Percentiles rank a stretch among this genome's conserved stretches.
phyloP scores from a whole-genome alignment of 1,140 invertebrate species.

The Saccostrea glomerata region DNA sequence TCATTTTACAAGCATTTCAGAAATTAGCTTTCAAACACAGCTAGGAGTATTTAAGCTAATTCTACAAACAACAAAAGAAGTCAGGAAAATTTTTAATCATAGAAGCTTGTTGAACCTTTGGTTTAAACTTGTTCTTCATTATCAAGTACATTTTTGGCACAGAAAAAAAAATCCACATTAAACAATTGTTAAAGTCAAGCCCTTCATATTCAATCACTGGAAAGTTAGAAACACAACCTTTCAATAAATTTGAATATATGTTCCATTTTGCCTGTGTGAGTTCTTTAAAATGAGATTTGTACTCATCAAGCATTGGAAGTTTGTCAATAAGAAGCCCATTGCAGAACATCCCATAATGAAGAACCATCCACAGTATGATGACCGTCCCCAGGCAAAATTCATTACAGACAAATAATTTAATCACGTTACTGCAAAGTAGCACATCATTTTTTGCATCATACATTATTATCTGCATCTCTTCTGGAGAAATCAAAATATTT shows the following conservation, averaged over 20 bases:
- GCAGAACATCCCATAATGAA: background rate
- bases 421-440: background rate
- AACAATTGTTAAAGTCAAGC: background rate
- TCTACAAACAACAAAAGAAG: too few species aligned
- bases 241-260: background rate
- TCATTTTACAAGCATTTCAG: too few species aligned
- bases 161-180: too few species aligned
- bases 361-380: slow-evolving; percentile 8
- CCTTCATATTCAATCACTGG: background rate
- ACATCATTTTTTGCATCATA: slow-evolving; percentile 34
- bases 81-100: too few species aligned
- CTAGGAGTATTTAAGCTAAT: too few species aligned
- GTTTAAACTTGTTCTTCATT: too few species aligned
- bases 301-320: background rate
- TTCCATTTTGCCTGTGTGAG: background rate
- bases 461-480: background rate
- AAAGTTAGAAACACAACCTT: background rate
- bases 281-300: background rate
- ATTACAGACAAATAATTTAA: background rate
- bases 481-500: slow-evolving; percentile 26
- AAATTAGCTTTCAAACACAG: too few species aligned
- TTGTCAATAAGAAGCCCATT: background rate
- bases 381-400: background rate
- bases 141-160: too few species aligned
- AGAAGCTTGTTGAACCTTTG: too few species aligned